Evolutionary conservation across 2,888 invertebrate genomes (phyloP).

Genomic region (Polia nebulosa): DNA sequence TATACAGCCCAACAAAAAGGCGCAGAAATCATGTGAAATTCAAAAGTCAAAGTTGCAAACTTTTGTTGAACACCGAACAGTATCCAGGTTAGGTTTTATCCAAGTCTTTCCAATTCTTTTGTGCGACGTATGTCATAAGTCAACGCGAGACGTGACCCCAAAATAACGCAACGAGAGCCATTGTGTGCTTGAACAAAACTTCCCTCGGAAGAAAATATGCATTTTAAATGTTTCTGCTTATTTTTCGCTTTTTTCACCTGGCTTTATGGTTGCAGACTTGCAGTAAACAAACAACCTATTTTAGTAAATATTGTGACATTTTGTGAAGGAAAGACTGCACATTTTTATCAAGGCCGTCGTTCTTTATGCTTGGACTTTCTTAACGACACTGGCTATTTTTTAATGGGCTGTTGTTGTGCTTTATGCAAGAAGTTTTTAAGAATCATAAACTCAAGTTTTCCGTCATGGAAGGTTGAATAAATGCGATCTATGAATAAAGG

Average conservation of each 20-base stretch:
- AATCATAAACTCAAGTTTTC: neutral
- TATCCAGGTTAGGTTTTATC: constrained; percentile 36
- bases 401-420: neutral
- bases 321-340: constrained; percentile 1
- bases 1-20: neutral
- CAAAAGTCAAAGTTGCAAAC: constrained; percentile 20
- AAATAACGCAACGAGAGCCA: constrained; percentile 58
- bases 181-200: constrained; percentile 57
- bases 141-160: constrained; percentile 46
- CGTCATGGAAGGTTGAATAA: neutral
- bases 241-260: constrained; percentile 45
- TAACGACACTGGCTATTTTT: constrained; percentile 21
- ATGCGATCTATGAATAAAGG: neutral
- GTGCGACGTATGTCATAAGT: constrained; percentile 47
- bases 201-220: neutral
- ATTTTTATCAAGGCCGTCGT: constrained; percentile 21
- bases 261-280: constrained; percentile 16
- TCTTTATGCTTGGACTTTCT: constrained; percentile 12
- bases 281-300: constrained; percentile 33
- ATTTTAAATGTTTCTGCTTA: constrained; percentile 44
- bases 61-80: constrained; percentile 31
- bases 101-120: constrained; percentile 47
- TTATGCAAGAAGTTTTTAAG: constrained; percentile 16
- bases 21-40: constrained; percentile 18
- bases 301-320: constrained; percentile 34